These are phyloP conservation scores for Mormyrops attenuatus DNA, from an alignment of 2,797 vertebrate genomes.

Conservation along the genomic window DNA sequence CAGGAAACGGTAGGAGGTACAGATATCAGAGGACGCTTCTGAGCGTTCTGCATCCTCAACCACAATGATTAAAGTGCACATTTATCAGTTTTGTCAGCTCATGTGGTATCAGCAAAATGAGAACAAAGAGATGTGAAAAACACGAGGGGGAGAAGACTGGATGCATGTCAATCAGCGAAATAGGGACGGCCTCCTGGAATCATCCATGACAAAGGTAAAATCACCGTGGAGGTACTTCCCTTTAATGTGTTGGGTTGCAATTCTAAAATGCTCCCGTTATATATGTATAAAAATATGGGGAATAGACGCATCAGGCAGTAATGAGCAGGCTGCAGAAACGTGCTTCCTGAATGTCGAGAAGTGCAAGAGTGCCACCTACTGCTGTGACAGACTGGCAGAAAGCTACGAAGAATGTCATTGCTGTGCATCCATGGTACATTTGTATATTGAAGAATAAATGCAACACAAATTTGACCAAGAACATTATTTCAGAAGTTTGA, in stretches of 20 bases:
- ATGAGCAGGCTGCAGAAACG: background rate
- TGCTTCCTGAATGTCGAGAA: background rate
- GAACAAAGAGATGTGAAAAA: conserved; percentile 24
- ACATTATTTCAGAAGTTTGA: background rate
- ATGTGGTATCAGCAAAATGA: conserved; percentile 3
- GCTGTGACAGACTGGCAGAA: conserved; percentile 26
- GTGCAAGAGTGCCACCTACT: conserved; percentile 65
- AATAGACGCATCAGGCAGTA: background rate
- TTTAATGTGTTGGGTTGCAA: conserved; percentile 11
- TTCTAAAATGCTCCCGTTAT: conserved; percentile 7
- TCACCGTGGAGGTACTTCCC: background rate
- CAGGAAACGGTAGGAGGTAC: conserved; percentile 17
- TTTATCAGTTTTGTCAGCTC: conserved; percentile 20
- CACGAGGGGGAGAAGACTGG: conserved; percentile 46
- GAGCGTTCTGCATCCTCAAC: conserved; percentile 12
- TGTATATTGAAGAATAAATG: background rate
- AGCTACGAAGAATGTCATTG: background rate
- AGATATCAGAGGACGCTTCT: conserved; percentile 18
- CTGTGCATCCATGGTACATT: background rate
- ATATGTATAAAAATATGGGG: background rate
- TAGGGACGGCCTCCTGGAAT: background rate
- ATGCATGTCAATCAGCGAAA: conserved; percentile 55
- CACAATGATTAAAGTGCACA: conserved; percentile 20
- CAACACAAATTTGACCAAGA: background rate
- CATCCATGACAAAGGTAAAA: conserved; percentile 15